These are phyloP conservation scores for Drosophila ohnishii DNA, from an alignment of 1,140 invertebrate species.

Conservation along the genomic window DNA sequence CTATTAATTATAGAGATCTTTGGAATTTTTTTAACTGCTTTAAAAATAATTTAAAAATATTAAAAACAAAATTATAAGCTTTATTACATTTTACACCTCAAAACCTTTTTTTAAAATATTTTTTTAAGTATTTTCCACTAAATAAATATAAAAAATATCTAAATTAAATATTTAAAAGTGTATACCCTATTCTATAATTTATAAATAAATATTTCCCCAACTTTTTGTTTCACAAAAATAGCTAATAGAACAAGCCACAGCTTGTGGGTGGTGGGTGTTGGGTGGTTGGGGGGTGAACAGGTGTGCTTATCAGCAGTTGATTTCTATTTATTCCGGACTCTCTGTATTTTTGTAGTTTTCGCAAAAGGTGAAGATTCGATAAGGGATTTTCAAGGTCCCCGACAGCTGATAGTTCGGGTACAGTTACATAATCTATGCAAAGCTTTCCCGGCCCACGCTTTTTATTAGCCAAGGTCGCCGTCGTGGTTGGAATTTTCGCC, in stretches of 20 bases:
- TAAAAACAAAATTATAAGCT: too few relatives aligned
- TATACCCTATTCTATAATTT: not conserved
- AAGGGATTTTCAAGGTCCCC: conserved; percentile 73
- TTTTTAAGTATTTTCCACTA: not conserved
- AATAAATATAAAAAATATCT: too few relatives aligned
- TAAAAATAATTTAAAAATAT: too few relatives aligned
- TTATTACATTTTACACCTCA: too few relatives aligned
- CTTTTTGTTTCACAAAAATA: conserved; percentile 18
- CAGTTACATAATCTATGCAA: conserved; percentile 64
- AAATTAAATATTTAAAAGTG: not conserved
- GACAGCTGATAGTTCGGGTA: conserved; percentile 48
- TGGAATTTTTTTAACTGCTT: too few relatives aligned
- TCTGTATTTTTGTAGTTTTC: conserved; percentile 68
- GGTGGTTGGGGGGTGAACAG: conserved; percentile 1
- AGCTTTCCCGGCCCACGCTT: conserved; percentile 41
- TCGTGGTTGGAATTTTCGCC: conserved; percentile 39
- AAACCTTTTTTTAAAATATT: not conserved
- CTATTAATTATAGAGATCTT: not conserved
- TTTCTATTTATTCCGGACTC: conserved; percentile 52
- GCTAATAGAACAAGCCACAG: conserved; percentile 7
- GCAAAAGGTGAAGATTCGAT: conserved; percentile 81
- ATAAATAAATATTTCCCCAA: not conserved
- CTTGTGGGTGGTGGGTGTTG: not conserved
- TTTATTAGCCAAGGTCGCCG: conserved; percentile 78
- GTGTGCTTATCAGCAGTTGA: conserved; percentile 39